Conservation (phyloP, 2,797 vertebrate genomes). For the Sebastes diaconus region DNA sequence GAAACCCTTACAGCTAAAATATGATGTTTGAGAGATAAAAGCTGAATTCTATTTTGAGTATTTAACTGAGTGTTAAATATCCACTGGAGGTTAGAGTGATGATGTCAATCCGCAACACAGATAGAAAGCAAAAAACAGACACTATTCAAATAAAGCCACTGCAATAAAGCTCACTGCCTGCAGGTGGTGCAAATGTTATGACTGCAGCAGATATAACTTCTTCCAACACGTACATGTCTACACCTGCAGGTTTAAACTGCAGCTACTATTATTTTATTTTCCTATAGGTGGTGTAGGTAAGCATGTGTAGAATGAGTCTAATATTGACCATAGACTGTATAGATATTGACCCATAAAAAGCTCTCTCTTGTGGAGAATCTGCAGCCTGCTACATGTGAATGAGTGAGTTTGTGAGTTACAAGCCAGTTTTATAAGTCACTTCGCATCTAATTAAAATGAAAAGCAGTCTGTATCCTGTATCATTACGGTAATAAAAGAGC, state of each 20-base stretch:
- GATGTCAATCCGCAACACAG: not conserved
- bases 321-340: not conserved
- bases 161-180: not conserved
- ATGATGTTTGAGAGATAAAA: not conserved
- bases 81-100: not conserved
- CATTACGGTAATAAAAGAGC: slow-evolving; percentile 65
- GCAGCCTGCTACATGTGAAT: slow-evolving; percentile 19
- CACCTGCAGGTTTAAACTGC: not conserved
- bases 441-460: slow-evolving; percentile 67
- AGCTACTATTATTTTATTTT: not conserved
- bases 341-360: not conserved
- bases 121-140: not conserved
- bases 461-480: slow-evolving; percentile 42
- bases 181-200: not conserved
- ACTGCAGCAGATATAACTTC: not conserved
- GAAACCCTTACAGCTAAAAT: not conserved
- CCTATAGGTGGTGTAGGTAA: not conserved
- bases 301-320: not conserved
- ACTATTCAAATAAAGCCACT: not conserved
- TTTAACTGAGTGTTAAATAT: not conserved
- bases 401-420: slow-evolving; percentile 19
- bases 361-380: not conserved
- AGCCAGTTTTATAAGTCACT: slow-evolving; percentile 42
- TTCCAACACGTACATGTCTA: not conserved
- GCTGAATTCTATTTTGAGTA: not conserved